Evolutionary conservation across 2,797 vertebrate species (phyloP).

Genomic region (Spinibarbus caldwelli): DNA sequence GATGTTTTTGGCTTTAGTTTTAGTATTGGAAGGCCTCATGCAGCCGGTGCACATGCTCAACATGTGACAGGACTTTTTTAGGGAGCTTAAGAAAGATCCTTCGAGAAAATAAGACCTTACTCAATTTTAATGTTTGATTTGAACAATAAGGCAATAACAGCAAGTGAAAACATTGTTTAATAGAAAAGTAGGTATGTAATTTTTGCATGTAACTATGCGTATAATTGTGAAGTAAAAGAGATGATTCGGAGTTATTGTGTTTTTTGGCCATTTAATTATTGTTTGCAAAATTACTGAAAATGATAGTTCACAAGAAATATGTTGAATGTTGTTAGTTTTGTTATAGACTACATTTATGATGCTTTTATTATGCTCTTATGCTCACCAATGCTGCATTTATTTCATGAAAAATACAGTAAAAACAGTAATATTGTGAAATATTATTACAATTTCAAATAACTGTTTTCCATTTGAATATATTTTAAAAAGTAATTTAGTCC

Average conservation of each 20-base stretch:
- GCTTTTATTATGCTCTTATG: background rate
- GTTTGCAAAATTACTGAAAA: background rate
- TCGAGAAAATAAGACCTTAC: slow-evolving; percentile 35
- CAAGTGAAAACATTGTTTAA: too few relatives aligned
- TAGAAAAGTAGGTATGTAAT: background rate
- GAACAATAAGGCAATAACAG: background rate
- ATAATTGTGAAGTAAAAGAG: background rate
- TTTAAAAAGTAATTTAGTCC: too few relatives aligned
- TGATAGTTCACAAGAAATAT: background rate
- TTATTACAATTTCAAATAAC: background rate
- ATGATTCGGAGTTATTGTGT: too few relatives aligned
- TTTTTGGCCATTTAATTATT: background rate
- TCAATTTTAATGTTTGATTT: background rate
- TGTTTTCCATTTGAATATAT: too few relatives aligned
- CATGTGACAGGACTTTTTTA: slow-evolving; percentile 68
- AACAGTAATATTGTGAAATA: background rate
- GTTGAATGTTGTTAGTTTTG: background rate
- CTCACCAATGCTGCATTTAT: background rate
- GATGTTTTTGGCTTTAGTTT: background rate
- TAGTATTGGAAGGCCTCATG: slow-evolving; percentile 13
- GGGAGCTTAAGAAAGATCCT: slow-evolving; percentile 55
- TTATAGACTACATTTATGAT: too few relatives aligned
- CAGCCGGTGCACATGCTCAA: slow-evolving; percentile 53
- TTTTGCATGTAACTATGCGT: background rate
- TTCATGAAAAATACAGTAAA: background rate